These are phyloP conservation scores for Caenorhabditis japonica DNA, from an alignment of 2,888 invertebrate genomes.

Conservation along the genomic window DNA sequence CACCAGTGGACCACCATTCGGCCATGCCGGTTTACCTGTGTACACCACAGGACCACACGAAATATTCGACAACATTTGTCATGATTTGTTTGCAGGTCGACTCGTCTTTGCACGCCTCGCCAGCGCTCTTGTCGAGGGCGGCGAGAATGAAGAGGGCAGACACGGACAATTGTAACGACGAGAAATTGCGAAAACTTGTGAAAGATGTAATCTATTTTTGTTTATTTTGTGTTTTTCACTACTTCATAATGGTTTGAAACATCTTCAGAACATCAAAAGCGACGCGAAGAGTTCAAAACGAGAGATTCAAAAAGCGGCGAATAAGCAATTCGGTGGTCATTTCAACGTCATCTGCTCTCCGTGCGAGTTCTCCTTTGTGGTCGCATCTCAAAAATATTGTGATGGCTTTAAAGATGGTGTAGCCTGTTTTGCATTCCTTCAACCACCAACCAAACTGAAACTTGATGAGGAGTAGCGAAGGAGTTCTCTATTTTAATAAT, in stretches of 20 bases:
- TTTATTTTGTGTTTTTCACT: too few relatives aligned
- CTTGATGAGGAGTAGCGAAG: conserved; percentile 22
- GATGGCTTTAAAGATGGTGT: conserved; percentile 63
- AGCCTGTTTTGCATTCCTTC: conserved; percentile 60
- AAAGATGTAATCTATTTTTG: too few relatives aligned
- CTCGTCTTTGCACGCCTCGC: conserved; percentile 25
- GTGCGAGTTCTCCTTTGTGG: conserved; percentile 64
- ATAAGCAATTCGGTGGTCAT: conserved; percentile 65
- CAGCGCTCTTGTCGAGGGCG: conserved; percentile 26
- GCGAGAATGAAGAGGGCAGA: conserved; percentile 38
- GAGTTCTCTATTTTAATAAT: neutral
- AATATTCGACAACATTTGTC: neutral
- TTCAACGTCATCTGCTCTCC: conserved; percentile 66
- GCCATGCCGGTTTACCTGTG: too few relatives aligned
- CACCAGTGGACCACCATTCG: too few relatives aligned
- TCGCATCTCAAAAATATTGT: conserved; percentile 63
- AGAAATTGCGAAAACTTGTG: conserved; percentile 53
- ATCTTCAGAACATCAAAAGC: conserved; percentile 69
- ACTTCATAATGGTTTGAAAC: too few relatives aligned
- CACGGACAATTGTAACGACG: conserved; percentile 58
- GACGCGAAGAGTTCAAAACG: conserved; percentile 71
- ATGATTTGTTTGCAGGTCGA: conserved; percentile 44
- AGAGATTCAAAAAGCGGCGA: conserved; percentile 73
- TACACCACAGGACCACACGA: conserved; percentile 64
- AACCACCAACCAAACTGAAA: conserved; percentile 52